Evolutionary conservation across 2,797 vertebrate species (phyloP), one percentile per base, ranked within the genome.

Genomic region (Merluccius polli): DNA sequence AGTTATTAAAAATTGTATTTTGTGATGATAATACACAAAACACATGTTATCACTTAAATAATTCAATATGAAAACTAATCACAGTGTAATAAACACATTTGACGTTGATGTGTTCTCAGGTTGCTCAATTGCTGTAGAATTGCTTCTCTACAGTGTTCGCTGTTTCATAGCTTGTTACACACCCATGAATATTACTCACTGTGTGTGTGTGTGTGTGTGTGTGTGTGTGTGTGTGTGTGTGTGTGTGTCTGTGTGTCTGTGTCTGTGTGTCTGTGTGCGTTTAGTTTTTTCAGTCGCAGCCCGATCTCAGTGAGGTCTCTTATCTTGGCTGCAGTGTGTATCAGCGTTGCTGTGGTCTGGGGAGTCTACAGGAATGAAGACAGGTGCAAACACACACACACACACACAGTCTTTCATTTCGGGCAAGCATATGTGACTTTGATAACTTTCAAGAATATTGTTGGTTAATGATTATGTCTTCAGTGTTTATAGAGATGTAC

Each of bases 311-410:
- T 97, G 87, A 94, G 95, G 74, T 94, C 95, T 27, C 72, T 97
- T 82, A 89, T 99, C 73, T 92, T 98, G 80, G 91, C 94, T 77
- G 83, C 80, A n/a, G 89, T 96, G 70, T 98, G 96, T 86, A 87
- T 95, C 81, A 92, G 86, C 72, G 75, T 95, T 36, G 85, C 95
- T 85, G 93, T 95, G 79, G 85, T 96, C 77, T 98, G 97, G 96
- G 96, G 91, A 35, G 95, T 97, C 38, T 97, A 96, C 93, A 93
- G 97, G 85, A 98, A 99, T 83, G 96, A 98, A 85, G 95, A 98
- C 85, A 94, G 96, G 97, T 98, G 94, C 74, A 79, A 90, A 87
- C 74, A 35, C 36, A 70, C 75, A 33, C 30, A 27, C 31, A 41
- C 18, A 44, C 16, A 16, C 32, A 33, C 32, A n/a, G n/a, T n/a